phyloP scores from a whole-genome alignment of 2,797 vertebrate species.

The Pipistrellus kuhlii region DNA sequence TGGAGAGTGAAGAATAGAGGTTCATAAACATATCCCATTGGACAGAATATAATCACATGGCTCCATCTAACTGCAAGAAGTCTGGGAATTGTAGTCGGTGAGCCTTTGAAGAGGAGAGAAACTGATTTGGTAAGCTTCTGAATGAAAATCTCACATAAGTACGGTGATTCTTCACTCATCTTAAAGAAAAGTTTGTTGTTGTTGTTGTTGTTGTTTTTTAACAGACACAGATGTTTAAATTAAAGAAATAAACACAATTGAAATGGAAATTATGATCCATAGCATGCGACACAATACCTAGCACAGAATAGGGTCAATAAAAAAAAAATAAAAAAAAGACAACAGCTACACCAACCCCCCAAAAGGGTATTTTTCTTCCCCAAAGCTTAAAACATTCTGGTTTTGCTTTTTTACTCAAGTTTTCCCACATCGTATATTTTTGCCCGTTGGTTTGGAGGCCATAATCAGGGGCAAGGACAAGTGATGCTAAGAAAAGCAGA shows the following conservation, averaged over 20 bases:
- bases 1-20: not conserved
- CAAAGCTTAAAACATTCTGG: not conserved
- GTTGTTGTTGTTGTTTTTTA: not conserved
- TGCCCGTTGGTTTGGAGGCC: conserved; percentile 55
- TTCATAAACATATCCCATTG: not conserved
- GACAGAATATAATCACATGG: not conserved
- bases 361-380: not conserved
- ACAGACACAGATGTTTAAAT: not conserved
- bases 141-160: not conserved
- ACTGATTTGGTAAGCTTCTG: not conserved
- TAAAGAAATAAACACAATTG: not conserved
- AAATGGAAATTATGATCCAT: not conserved
- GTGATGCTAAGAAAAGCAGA: conserved; percentile 35
- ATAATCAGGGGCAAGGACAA: conserved; percentile 53
- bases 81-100: conserved; percentile 4
- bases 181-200: not conserved
- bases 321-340: not conserved
- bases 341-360: not conserved
- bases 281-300: not conserved
- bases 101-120: not conserved
- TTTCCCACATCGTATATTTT: conserved; percentile 58
- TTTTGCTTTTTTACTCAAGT: conserved; percentile 46
- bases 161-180: not conserved
- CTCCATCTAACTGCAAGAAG: not conserved
- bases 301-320: not conserved